Evolutionary conservation across 2,888 invertebrate genomes (phyloP), one percentile per base, ranked within the genome.

Genomic region (Agapostemon virescens): DNA sequence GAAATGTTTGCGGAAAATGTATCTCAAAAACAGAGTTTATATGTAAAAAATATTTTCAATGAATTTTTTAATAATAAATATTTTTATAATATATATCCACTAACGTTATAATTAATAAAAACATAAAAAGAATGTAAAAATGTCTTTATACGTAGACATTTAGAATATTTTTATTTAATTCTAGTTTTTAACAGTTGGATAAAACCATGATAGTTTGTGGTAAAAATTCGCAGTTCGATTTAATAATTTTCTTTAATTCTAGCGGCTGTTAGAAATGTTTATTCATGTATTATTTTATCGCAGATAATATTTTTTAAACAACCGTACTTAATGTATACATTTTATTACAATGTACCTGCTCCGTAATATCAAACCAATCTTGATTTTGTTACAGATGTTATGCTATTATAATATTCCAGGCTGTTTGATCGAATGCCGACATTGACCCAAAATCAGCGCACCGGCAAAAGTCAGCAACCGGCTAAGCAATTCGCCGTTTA

Each of bases 391-490:
- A n/a, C n/a, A 49, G 11, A 49, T n/a, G 49, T 49, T 49, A 49
- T 49, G 26, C 26, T 33, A 33, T 20, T 33, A 4, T 20, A 61
- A 61, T 61, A 61, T 61, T 61, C 33, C 58, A 26, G 26, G 26
- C 11, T 30, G 61, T 61, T 61, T 33, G 33, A 61, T 61, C 84
- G 85, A 84, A 82, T 82, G 81, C 84, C 87, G 88, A 86, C 89
- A 90, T 89, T 91, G 90, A 91, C 89, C 90, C 81, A 90, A 87
- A 90, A 90, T 90, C 87, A 82, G 82, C 83, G 77, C 82, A 85
- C 81, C 85, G 84, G 83, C 89, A 63, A 88, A 89, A 91, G 91
- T 90, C 91, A 90, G 89, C 90, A 91, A 91, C 90, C 90, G 90
- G 87, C 89, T 90, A 91, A 91, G 87, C 89, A 89, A 90, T 91